These are phyloP conservation scores for Drosophila miranda DNA, from an alignment of 1,140 invertebrate species.

Conservation along the genomic window DNA sequence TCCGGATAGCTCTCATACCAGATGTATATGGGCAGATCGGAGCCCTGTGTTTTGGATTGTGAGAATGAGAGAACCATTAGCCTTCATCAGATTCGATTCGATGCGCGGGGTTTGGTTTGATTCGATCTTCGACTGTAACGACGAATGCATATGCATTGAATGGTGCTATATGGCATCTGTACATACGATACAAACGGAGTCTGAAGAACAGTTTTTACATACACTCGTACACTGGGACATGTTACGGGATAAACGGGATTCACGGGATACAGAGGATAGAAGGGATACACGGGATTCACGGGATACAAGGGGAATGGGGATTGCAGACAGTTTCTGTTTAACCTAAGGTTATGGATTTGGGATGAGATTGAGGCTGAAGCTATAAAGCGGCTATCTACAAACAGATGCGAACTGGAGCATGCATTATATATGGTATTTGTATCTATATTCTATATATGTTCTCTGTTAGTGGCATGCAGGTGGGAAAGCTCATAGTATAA, in stretches of 20 bases:
- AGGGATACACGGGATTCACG: too few relatives aligned
- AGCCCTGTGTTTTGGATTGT: slow-evolving; percentile 86
- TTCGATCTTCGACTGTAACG: slow-evolving; percentile 1
- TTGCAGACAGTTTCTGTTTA: too few relatives aligned
- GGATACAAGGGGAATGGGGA: too few relatives aligned
- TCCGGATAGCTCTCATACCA: slow-evolving; percentile 98
- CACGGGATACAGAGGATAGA: too few relatives aligned
- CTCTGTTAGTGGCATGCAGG: slow-evolving; percentile 16
- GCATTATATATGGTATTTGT: too few relatives aligned
- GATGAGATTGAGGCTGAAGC: too few relatives aligned
- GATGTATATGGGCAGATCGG: slow-evolving; percentile 97
- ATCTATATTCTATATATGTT: slow-evolving; percentile 7
- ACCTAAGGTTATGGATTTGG: too few relatives aligned
- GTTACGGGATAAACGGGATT: too few relatives aligned
- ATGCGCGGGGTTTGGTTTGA: background rate
- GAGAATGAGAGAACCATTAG: slow-evolving; percentile 14
- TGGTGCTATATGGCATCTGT: slow-evolving; percentile 14
- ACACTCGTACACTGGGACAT: too few relatives aligned
- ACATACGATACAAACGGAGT: slow-evolving; percentile 17
- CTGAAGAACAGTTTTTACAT: too few relatives aligned
- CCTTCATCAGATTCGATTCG: background rate
- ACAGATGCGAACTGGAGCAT: too few relatives aligned
- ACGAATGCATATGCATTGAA: slow-evolving; percentile 5
- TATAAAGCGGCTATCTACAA: too few relatives aligned
- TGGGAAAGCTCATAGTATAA: background rate